phyloP scores from a whole-genome alignment of 2,888 invertebrate species.

The Phymatocera aterrima region DNA sequence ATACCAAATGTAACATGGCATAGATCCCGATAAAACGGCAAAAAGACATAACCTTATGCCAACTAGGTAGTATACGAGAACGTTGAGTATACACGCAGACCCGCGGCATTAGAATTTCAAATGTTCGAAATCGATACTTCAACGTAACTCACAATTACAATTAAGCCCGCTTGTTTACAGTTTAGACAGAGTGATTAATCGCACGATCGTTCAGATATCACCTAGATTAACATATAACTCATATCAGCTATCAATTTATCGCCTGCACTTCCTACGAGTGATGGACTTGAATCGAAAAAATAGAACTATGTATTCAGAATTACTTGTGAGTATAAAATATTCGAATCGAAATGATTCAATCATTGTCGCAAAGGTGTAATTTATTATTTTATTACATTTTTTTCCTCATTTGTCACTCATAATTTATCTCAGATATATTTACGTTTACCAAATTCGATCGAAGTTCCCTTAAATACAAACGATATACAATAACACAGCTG shows the following conservation, averaged over 20 bases:
- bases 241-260: conserved; percentile 15
- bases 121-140: background rate
- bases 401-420: background rate
- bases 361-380: too few species aligned
- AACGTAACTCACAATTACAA: background rate
- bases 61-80: background rate
- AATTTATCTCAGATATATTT: background rate
- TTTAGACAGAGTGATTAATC: conserved; percentile 25
- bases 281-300: background rate
- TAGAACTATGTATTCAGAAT: background rate
- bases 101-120: conserved; percentile 6
- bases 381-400: background rate
- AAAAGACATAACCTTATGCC: background rate
- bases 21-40: background rate
- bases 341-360: background rate
- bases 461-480: background rate
- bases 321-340: background rate
- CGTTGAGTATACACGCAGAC: background rate
- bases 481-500: background rate
- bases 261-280: background rate
- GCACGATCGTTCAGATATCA: background rate
- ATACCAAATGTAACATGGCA: background rate
- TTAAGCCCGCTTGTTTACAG: conserved; percentile 13
- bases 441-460: background rate
- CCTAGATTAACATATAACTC: conserved; percentile 25